Evolutionary conservation across 2,888 invertebrate genomes (phyloP).

Genomic region (Timema cristinae): DNA sequence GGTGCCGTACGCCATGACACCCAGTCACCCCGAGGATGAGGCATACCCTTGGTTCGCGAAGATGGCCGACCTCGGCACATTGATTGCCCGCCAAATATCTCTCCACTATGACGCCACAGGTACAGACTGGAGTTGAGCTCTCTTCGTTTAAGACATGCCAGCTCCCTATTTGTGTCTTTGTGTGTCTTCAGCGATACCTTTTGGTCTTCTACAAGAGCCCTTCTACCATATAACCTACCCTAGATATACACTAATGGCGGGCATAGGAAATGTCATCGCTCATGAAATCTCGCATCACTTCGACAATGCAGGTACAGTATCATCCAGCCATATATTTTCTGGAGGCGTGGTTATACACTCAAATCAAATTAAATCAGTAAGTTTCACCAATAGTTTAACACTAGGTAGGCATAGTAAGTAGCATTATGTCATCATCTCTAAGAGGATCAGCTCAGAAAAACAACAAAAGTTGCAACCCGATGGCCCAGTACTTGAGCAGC

Average conservation of each 20-base stretch:
- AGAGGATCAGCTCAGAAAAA: no score
- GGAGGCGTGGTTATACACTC: no score
- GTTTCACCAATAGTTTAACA: no score
- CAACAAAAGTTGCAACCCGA: no score
- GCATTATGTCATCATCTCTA: no score
- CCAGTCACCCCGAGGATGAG: background rate
- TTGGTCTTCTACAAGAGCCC: background rate
- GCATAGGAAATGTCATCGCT: slow-evolving; percentile 31
- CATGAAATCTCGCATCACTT: slow-evolving; percentile 40
- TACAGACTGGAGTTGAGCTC: background rate
- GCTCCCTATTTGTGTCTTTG: no score
- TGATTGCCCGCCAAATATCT: background rate
- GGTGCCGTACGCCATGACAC: slow-evolving; percentile 1
- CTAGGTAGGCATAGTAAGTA: no score
- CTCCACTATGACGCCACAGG: background rate
- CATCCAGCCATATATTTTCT: no score
- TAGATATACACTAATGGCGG: background rate
- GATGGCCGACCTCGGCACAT: background rate
- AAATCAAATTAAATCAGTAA: no score
- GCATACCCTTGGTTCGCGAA: background rate
- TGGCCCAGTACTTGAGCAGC: no score
- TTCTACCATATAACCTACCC: slow-evolving; percentile 13
- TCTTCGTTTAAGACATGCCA: no score
- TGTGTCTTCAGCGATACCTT: background rate
- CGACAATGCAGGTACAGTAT: slow-evolving; percentile 36